phyloP scores from a whole-genome alignment of 2,888 invertebrate species.

The Kryphioiulus occultus region DNA sequence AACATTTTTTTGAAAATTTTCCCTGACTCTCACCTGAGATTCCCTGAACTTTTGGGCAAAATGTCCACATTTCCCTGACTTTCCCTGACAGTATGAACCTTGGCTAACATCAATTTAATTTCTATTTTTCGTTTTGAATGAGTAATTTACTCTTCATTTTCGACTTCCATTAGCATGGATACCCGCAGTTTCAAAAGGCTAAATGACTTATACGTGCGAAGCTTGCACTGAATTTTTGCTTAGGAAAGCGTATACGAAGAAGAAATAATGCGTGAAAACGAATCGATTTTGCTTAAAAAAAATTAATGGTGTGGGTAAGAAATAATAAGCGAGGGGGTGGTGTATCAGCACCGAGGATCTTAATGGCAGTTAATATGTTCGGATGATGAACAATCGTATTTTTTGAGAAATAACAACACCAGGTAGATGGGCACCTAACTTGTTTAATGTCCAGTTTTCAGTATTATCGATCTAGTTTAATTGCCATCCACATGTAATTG shows the following conservation, averaged over 20 bases:
- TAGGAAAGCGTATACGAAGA: background rate
- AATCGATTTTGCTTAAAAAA: background rate
- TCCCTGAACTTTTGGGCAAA: too few species aligned
- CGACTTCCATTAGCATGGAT: background rate
- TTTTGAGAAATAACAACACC: background rate
- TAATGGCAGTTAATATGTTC: background rate
- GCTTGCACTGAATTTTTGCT: background rate
- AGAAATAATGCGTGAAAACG: background rate
- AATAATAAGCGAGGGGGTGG: constrained; percentile 24
- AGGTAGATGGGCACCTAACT: background rate
- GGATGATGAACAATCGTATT: background rate
- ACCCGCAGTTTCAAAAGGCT: background rate
- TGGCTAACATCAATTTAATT: background rate
- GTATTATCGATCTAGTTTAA: too few species aligned
- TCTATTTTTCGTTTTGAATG: background rate
- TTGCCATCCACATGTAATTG: too few species aligned
- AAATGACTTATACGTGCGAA: background rate
- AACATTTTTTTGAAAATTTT: too few species aligned
- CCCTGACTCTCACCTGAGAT: too few species aligned
- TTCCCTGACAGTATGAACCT: background rate
- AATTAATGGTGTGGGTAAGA: constrained; percentile 20
- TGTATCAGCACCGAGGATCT: background rate
- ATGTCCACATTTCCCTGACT: too few species aligned
- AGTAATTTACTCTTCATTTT: background rate
- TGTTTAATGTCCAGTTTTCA: background rate